Evolutionary conservation across 2,113 vertebrate genomes (phyloP).

Genomic region (Holacanthus passer): DNA sequence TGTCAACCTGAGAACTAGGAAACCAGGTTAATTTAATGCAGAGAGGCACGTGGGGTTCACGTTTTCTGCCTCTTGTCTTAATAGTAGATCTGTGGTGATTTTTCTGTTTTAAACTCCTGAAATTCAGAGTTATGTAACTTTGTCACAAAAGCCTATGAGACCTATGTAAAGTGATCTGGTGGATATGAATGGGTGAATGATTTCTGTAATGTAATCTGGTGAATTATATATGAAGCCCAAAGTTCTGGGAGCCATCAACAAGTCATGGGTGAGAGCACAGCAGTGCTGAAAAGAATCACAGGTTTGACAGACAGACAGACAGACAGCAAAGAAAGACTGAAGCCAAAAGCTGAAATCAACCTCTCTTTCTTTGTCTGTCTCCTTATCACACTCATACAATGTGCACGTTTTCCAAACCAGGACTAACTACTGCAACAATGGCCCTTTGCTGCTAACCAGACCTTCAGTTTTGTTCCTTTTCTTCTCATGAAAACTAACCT

Average conservation of each 20-base stretch:
- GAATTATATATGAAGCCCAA: conserved; percentile 70
- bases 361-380: conserved; percentile 19
- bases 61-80: neutral
- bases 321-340: conserved; percentile 17
- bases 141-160: conserved; percentile 22
- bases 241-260: conserved; percentile 49
- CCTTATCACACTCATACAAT: conserved; percentile 1
- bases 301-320: conserved; percentile 44
- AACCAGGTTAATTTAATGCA: conserved; percentile 44
- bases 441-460: neutral
- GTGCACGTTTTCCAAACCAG: neutral
- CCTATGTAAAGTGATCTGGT: conserved; percentile 61
- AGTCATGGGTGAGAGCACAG: conserved; percentile 53
- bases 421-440: neutral
- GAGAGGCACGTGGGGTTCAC: neutral
- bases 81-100: neutral
- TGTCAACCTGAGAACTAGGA: conserved; percentile 47
- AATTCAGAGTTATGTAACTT: conserved; percentile 47
- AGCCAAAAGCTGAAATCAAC: conserved; percentile 20
- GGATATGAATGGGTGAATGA: conserved; percentile 58
- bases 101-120: neutral
- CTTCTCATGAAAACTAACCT: neutral
- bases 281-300: conserved; percentile 44
- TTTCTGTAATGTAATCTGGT: conserved; percentile 63
- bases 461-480: neutral